A percentile compares a stretch with the other conserved stretches of the same genome.
Evolutionary conservation across 2,888 invertebrate genomes (phyloP).

Genomic region (Folsomia manolachei): DNA sequence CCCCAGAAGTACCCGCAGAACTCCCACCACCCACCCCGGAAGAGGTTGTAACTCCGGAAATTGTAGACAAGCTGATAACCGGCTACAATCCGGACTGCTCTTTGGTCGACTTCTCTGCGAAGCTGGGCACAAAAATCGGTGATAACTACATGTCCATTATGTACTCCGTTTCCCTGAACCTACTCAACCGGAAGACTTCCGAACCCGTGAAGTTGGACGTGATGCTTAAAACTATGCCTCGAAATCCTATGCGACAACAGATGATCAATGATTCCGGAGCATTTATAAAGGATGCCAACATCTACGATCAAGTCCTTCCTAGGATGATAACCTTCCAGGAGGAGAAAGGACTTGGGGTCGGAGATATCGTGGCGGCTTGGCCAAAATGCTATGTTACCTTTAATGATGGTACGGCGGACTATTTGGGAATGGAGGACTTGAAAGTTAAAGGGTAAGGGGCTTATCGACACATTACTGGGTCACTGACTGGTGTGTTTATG

Average conservation of each 20-base stretch:
- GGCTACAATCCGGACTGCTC: conserved; percentile 34
- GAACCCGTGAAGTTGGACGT: conserved; percentile 20
- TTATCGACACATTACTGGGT: not conserved
- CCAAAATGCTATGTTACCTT: conserved; percentile 27
- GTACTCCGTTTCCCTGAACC: conserved; percentile 39
- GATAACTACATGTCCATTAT: conserved; percentile 50
- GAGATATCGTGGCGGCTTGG: conserved; percentile 23
- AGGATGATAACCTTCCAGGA: conserved; percentile 28
- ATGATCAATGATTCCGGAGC: conserved; percentile 34
- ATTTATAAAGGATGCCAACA: conserved; percentile 32
- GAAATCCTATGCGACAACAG: conserved; percentile 31
- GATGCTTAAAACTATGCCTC: conserved; percentile 41
- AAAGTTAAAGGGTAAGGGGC: conserved; percentile 17
- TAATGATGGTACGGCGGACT: conserved; percentile 30
- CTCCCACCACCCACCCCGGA: conserved; percentile 38
- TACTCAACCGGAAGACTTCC: conserved; percentile 23
- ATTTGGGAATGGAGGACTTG: conserved; percentile 32
- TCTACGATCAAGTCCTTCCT: conserved; percentile 27
- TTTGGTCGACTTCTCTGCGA: conserved; percentile 32
- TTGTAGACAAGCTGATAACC: conserved; percentile 36
- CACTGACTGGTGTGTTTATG: not conserved
- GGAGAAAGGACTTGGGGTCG: conserved; percentile 11
- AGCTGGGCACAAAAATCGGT: conserved; percentile 38
- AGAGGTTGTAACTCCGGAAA: conserved; percentile 44
- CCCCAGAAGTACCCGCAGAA: conserved; percentile 8